phyloP scores from a whole-genome alignment of 1,140 invertebrate species.

The Xylocopa sonorina region DNA sequence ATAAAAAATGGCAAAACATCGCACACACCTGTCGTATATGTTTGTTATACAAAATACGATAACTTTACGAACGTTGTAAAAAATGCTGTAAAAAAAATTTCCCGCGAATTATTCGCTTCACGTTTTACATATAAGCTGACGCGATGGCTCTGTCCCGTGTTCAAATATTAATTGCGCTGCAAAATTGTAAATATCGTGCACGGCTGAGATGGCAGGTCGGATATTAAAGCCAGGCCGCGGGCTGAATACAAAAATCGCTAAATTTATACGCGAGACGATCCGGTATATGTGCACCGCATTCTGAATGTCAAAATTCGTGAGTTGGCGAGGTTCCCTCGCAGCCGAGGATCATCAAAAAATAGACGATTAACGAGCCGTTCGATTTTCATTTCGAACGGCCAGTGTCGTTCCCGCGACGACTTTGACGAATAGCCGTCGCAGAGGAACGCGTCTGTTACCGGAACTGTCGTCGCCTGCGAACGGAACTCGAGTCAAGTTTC shows the following conservation, averaged over 20 bases:
- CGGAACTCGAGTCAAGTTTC: slow-evolving; percentile 15
- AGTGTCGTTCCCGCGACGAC: not conserved
- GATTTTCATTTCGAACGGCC: not conserved
- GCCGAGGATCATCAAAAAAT: slow-evolving; percentile 26
- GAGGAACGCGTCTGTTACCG: not conserved
- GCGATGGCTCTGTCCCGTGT: not conserved
- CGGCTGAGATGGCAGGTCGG: not conserved
- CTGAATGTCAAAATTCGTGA: slow-evolving; percentile 17
- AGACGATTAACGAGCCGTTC: slow-evolving; percentile 23
- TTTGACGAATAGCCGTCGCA: not conserved
- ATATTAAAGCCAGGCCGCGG: not conserved
- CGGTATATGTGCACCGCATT: not conserved
- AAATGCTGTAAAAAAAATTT: not conserved
- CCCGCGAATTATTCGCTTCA: not conserved
- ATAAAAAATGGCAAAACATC: not conserved
- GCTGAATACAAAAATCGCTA: slow-evolving; percentile 33
- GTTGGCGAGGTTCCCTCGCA: slow-evolving; percentile 28
- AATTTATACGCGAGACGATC: slow-evolving; percentile 41
- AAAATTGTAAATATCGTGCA: not conserved
- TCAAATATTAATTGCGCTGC: not conserved
- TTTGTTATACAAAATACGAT: not conserved
- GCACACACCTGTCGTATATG: not conserved
- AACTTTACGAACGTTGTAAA: not conserved
- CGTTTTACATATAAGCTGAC: not conserved
- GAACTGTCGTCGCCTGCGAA: slow-evolving; percentile 15